Evolutionary conservation across 2,113 vertebrate genomes (phyloP), one percentile per base, ranked within the genome.

Genomic region (Myodes glareolus): DNA sequence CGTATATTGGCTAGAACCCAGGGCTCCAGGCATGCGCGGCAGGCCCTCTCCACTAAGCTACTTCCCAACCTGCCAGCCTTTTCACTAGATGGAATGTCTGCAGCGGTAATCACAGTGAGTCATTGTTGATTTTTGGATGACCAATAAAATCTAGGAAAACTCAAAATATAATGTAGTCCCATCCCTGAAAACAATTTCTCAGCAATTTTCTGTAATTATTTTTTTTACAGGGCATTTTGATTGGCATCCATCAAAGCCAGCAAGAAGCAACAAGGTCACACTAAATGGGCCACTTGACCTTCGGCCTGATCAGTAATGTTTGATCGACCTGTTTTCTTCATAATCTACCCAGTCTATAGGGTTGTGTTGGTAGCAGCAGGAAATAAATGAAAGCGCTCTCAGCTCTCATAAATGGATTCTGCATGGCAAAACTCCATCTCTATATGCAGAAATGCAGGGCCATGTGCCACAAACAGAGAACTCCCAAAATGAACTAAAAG

Each of bases 401-500:
- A 80, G 36, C 29, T 47, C 84, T 50, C 73, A 58, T 80, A 93
- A 88, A 61, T 58, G 17, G 33, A 73, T 27, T 67, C 45, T 61
- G 86, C 86, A 65, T 76, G 52, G 50, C 86, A 95, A 77, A 29
- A 65, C 63, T 90, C 91, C 33, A 87, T 70, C 3, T 42, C 14
- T 39, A 42, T 90, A 70, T 72, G 39, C 50, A 33, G 72, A 94
- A 87, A 81, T 21, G 9, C 29, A 72, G 52, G 33, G 29, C 17
- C 27, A 82, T 1, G 6, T 45, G 19, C 23, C n/a, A 93, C 33
- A 77, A 92, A 96, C 13, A 90, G 63, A 92, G 8, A n/a, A 31
- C 33, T 63, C 55, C 68, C 85, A 95, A 90, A 84, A 58, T 87
- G 80, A 88, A 82, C 67, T 50, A 91, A 95, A 85, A 82, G 3